phyloP scores from a whole-genome alignment of 2,113 vertebrate species.

The Hippocampus guttulatus region DNA sequence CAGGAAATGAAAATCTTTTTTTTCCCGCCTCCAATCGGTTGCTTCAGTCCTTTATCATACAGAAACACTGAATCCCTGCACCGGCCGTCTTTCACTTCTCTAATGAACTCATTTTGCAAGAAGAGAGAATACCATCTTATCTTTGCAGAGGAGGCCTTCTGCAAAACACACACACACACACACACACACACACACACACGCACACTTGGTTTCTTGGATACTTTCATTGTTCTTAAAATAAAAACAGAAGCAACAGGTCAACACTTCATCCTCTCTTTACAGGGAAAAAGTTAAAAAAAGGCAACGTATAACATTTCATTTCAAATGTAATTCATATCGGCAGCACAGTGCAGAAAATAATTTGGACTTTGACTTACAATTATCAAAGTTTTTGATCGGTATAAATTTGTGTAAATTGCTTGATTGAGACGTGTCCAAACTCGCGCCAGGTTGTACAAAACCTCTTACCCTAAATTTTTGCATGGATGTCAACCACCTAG shows the following conservation, averaged over 20 bases:
- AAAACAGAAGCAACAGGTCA: conserved; percentile 16
- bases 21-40: conserved; percentile 27
- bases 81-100: conserved; percentile 43
- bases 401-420: too few species aligned
- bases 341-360: neutral
- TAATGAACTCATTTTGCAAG: conserved; percentile 68
- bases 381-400: too few species aligned
- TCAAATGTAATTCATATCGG: neutral
- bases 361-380: neutral
- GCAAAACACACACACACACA: conserved; percentile 5
- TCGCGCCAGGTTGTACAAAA: too few species aligned
- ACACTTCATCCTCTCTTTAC: conserved; percentile 41
- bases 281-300: conserved; percentile 18
- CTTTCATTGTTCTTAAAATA: conserved; percentile 40
- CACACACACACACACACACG: neutral
- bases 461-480: too few species aligned
- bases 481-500: too few species aligned
- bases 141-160: conserved; percentile 38
- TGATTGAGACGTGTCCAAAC: too few species aligned
- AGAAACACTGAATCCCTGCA: conserved; percentile 39
- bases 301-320: neutral
- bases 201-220: conserved; percentile 12
- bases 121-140: conserved; percentile 65
- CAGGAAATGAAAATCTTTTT: conserved; percentile 68
- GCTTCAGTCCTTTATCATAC: conserved; percentile 57